Conservation (phyloP, 2,113 vertebrate genomes). For the Arvicanthis niloticus region DNA sequence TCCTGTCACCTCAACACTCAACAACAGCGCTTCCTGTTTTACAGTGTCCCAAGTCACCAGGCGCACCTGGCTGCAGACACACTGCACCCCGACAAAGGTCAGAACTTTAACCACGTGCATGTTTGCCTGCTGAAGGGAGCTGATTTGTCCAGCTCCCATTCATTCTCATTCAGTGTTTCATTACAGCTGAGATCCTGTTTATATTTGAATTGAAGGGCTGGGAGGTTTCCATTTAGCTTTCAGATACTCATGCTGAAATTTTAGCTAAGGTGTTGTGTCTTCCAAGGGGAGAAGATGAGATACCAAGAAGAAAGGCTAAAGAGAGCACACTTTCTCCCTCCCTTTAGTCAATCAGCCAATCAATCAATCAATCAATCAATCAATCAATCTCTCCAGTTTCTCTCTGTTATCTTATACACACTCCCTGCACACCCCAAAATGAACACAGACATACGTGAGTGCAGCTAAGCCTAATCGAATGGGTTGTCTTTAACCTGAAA, state of each 20-base stretch:
- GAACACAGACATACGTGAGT: neutral
- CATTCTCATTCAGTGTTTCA: slow-evolving; percentile 17
- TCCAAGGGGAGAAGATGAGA: neutral
- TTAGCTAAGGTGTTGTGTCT: too few species aligned
- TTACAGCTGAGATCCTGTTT: neutral
- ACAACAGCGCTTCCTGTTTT: slow-evolving; percentile 41
- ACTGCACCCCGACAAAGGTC: neutral
- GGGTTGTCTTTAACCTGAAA: neutral
- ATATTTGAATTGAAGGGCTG: neutral
- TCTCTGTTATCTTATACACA: neutral
- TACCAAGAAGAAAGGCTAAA: neutral
- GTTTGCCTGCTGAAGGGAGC: neutral
- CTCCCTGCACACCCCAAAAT: neutral
- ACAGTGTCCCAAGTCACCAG: slow-evolving; percentile 49
- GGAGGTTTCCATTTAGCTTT: slow-evolving; percentile 20
- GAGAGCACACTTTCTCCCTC: neutral
- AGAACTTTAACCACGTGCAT: neutral
- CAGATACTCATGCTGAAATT: neutral
- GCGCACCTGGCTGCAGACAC: neutral
- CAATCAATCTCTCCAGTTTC: neutral
- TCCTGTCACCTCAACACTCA: neutral
- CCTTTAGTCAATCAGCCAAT: neutral
- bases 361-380: neutral
- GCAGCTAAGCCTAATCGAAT: neutral
- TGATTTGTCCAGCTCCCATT: slow-evolving; percentile 29